These are phyloP conservation scores for Pasiphila rectangulata DNA, from an alignment of 2,888 invertebrate species.

Conservation along the genomic window DNA sequence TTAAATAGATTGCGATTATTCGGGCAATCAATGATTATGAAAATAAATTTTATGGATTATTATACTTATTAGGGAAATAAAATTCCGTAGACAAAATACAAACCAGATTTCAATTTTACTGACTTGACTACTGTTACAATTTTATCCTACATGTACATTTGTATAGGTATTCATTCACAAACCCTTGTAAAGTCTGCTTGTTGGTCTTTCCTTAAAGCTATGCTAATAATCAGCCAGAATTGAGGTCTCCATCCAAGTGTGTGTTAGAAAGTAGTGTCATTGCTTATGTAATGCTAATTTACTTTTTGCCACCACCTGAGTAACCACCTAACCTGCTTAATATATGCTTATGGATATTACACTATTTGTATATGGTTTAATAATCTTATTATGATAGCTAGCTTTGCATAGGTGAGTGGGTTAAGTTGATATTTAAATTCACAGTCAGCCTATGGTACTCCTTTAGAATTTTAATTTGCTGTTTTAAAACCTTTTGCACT, in stretches of 20 bases:
- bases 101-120: neutral
- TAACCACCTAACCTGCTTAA: neutral
- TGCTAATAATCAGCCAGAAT: conserved; percentile 18
- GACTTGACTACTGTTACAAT: neutral
- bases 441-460: too few species aligned
- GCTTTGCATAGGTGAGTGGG: neutral
- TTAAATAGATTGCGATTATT: too few species aligned
- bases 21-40: too few species aligned
- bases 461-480: too few species aligned
- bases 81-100: too few species aligned
- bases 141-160: neutral
- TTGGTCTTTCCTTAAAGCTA: conserved; percentile 14
- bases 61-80: too few species aligned
- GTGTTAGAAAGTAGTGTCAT: conserved; percentile 29
- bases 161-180: neutral
- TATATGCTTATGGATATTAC: neutral
- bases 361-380: conserved; percentile 1
- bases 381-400: neutral
- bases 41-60: too few species aligned
- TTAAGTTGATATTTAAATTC: too few species aligned
- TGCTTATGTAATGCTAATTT: conserved; percentile 28
- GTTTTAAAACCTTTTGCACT: neutral
- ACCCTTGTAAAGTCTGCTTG: conserved; percentile 2
- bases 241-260: conserved; percentile 21
- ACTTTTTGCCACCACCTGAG: conserved; percentile 20